Evolutionary conservation across 2,888 invertebrate species (phyloP).

Genomic region (Nomada flava): DNA sequence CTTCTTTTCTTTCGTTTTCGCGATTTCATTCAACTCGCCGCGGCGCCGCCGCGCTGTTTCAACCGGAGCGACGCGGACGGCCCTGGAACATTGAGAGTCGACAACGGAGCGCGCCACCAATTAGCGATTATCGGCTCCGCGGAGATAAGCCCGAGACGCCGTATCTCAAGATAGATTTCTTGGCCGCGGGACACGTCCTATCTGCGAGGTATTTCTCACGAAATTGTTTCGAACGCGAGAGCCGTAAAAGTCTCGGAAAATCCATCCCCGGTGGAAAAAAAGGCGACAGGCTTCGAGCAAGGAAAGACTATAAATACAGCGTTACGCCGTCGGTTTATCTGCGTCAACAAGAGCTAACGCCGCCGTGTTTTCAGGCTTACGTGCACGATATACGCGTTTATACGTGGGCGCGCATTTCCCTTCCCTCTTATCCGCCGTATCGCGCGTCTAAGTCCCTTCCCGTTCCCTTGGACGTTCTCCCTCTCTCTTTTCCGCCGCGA

Average conservation of each 20-base stretch:
- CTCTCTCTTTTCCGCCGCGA: conserved; percentile 23
- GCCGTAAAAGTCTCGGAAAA: conserved; percentile 38
- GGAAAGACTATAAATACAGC: conserved; percentile 66
- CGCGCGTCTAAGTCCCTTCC: conserved; percentile 37
- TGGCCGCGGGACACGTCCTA: conserved; percentile 17
- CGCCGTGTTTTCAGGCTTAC: conserved; percentile 68
- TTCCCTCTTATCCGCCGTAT: conserved; percentile 57
- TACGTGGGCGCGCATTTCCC: conserved; percentile 62
- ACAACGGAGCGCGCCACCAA: conserved; percentile 23
- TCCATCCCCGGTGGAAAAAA: conserved; percentile 24
- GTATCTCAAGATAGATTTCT: conserved; percentile 37
- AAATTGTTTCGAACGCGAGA: conserved; percentile 2
- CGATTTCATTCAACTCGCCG: not conserved
- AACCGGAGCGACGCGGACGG: not conserved
- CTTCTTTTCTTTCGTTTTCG: not conserved
- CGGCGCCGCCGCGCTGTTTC: not conserved
- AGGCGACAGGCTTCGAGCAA: conserved; percentile 23
- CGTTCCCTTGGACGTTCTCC: conserved; percentile 19
- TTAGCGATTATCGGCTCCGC: conserved; percentile 27
- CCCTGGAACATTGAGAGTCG: not conserved
- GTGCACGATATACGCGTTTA: conserved; percentile 63
- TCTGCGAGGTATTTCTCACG: conserved; percentile 31
- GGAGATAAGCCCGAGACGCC: conserved; percentile 25
- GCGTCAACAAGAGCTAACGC: conserved; percentile 68
- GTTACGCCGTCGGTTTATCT: conserved; percentile 65